Conservation (phyloP, 2,797 vertebrate genomes). For the Psittacula echo region DNA sequence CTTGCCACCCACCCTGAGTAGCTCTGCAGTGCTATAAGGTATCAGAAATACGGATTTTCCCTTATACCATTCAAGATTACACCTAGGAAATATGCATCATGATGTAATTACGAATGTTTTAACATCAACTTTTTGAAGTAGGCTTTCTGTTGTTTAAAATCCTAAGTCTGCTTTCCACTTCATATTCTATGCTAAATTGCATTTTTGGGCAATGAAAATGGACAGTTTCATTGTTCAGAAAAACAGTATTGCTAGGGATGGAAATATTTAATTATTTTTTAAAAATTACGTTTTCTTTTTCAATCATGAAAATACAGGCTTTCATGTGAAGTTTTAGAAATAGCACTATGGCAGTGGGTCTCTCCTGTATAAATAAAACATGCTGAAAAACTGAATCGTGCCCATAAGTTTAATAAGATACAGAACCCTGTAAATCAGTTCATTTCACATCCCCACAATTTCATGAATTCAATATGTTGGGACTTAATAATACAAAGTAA, state of each 20-base stretch:
- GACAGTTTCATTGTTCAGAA: not conserved
- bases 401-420: not conserved
- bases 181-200: not conserved
- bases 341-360: not conserved
- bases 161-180: not conserved
- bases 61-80: not conserved
- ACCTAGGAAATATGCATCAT: not conserved
- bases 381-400: not conserved
- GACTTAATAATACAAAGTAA: constrained; percentile 13
- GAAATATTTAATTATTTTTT: not conserved
- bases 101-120: not conserved
- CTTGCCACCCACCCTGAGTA: not conserved
- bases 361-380: constrained; percentile 8
- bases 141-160: not conserved
- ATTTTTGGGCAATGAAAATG: not conserved
- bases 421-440: not conserved
- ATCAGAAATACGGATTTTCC: not conserved
- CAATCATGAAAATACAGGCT: not conserved
- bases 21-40: not conserved
- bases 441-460: not conserved
- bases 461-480: not conserved
- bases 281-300: not conserved
- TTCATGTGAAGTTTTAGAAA: not conserved
- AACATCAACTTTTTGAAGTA: not conserved
- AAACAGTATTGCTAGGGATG: not conserved